Evolutionary conservation across 2,797 vertebrate species (phyloP).

Genomic region (Pangasius mekongensis): DNA sequence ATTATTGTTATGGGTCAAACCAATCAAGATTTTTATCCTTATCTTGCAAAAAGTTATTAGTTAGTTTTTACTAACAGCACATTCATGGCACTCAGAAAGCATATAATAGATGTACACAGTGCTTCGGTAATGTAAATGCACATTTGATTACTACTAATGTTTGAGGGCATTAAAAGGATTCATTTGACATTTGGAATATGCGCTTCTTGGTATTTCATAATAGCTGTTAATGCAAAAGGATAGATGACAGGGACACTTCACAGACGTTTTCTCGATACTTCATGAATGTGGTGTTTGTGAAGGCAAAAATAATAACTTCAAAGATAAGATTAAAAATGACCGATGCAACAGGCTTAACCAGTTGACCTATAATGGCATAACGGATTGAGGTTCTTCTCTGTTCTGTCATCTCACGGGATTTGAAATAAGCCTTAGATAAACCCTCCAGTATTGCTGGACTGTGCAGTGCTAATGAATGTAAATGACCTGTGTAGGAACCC

Average conservation of each 20-base stretch:
- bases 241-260: not conserved
- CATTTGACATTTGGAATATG: not conserved
- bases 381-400: not conserved
- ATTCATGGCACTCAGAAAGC: not conserved
- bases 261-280: not conserved
- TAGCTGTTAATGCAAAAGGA: not conserved
- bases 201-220: not conserved
- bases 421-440: not conserved
- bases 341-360: not conserved
- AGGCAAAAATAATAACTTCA: not conserved
- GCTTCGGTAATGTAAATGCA: not conserved
- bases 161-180: not conserved
- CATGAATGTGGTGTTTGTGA: not conserved
- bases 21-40: not conserved
- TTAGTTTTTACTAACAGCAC: not conserved
- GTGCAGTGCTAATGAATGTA: not conserved
- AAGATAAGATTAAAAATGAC: not conserved
- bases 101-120: not conserved
- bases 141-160: not conserved
- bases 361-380: slow-evolving; percentile 13
- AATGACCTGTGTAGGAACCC: not conserved
- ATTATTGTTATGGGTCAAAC: not conserved
- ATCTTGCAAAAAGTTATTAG: not conserved
- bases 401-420: not conserved
- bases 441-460: not conserved